Evolutionary conservation across 2,888 invertebrate species (phyloP).

Genomic region (Gasteruption jaculator): DNA sequence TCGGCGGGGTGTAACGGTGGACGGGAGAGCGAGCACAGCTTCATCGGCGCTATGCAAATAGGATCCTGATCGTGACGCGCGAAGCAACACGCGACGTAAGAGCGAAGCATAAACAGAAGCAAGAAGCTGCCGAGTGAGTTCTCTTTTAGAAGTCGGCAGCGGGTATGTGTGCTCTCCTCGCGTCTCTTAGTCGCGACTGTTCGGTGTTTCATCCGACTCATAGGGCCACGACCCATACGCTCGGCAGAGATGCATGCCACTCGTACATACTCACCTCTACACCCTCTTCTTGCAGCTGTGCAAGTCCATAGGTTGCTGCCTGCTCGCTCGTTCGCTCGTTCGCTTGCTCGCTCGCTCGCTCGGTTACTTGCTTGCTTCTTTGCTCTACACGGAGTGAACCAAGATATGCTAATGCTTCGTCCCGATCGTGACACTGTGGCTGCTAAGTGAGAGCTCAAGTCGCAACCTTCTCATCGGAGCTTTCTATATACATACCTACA

Average conservation of each 20-base stretch:
- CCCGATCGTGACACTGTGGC: slow-evolving; percentile 49
- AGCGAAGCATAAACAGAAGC: no score
- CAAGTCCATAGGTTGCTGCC: slow-evolving; percentile 3
- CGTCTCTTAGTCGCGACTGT: slow-evolving; percentile 20
- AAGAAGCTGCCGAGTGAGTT: slow-evolving; percentile 30
- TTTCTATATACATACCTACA: no score
- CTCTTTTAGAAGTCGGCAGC: no score
- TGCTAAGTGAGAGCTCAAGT: slow-evolving; percentile 52
- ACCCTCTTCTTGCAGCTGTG: slow-evolving; percentile 15
- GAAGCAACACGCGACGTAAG: slow-evolving; percentile 42
- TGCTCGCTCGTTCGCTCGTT: slow-evolving; percentile 13
- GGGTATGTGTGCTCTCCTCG: no score
- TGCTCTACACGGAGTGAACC: slow-evolving; percentile 37
- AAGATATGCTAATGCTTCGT: slow-evolving; percentile 50
- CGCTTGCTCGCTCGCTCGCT: slow-evolving; percentile 13
- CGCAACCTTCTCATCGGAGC: slow-evolving; percentile 37
- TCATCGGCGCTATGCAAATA: slow-evolving; percentile 50
- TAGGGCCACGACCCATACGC: slow-evolving; percentile 35
- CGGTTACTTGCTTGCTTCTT: slow-evolving; percentile 22
- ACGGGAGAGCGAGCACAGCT: no score
- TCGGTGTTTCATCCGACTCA: slow-evolving; percentile 28
- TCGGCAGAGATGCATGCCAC: slow-evolving; percentile 28
- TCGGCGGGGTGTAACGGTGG: no score
- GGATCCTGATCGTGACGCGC: slow-evolving; percentile 49
- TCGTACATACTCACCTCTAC: slow-evolving; percentile 28